phyloP scores from a whole-genome alignment of 2,888 invertebrate genomes.

The Ypsolopha scabrella region DNA sequence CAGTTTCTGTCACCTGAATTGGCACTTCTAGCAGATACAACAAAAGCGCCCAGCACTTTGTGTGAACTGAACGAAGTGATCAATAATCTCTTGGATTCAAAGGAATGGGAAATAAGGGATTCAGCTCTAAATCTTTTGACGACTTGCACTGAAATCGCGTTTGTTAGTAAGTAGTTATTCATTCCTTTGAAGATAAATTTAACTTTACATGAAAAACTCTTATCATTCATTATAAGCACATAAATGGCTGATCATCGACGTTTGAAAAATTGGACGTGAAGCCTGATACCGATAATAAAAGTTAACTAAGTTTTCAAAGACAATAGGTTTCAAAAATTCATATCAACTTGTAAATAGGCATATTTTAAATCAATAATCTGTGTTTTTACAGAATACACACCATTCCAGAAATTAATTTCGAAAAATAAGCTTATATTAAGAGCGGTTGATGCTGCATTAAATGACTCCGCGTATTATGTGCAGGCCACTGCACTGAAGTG shows the following conservation, averaged over 20 bases:
- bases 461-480: slow-evolving; percentile 20
- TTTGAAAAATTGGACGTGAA: no score
- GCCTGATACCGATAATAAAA: no score
- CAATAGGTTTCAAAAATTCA: no score
- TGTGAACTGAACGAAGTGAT: slow-evolving; percentile 72
- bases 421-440: slow-evolving; percentile 14
- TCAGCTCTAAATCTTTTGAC: slow-evolving; percentile 75
- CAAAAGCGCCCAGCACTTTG: slow-evolving; percentile 66
- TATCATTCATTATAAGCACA: no score
- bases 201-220: no score
- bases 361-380: no score
- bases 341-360: no score
- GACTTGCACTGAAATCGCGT: slow-evolving; percentile 73
- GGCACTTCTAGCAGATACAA: slow-evolving; percentile 74
- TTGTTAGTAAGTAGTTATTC: slow-evolving; percentile 65
- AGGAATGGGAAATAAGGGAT: slow-evolving; percentile 79
- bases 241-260: no score
- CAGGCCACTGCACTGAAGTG: slow-evolving; percentile 23
- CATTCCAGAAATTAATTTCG: slow-evolving; percentile 9
- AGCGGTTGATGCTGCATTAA: slow-evolving; percentile 19
- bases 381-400: slow-evolving; percentile 9
- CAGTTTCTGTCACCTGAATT: slow-evolving; percentile 80
- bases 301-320: no score
- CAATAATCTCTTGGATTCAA: slow-evolving; percentile 71
- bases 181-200: not conserved